phyloP scores from a whole-genome alignment of 2,113 vertebrate species.

The Callipepla squamata region DNA sequence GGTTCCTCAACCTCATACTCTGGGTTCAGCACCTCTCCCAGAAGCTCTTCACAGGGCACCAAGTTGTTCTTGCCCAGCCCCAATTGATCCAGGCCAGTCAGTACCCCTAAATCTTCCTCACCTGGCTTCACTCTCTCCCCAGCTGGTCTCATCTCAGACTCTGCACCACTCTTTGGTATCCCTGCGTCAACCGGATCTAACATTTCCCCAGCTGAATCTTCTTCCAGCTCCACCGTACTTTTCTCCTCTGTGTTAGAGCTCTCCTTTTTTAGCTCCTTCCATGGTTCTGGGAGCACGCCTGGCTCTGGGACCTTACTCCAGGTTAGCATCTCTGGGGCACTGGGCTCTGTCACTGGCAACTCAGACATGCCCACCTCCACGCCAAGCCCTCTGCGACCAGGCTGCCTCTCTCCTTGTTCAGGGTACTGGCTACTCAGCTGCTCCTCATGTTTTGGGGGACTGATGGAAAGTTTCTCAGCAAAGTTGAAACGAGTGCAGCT shows the following conservation, averaged over 20 bases:
- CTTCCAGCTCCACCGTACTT: background rate
- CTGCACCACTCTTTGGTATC: background rate
- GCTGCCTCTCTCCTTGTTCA: background rate
- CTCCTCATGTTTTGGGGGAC: constrained; percentile 84
- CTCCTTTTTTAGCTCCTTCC: background rate
- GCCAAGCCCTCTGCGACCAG: background rate
- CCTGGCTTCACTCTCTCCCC: background rate
- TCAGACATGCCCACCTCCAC: background rate
- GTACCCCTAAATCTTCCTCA: rapidly evolving
- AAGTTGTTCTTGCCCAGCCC: background rate
- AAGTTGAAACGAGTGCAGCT: constrained; percentile 89
- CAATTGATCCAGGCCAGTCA: background rate
- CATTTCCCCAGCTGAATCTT: background rate
- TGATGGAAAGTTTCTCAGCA: constrained; percentile 83
- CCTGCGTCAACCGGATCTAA: background rate
- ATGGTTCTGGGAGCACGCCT: background rate
- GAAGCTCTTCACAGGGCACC: background rate
- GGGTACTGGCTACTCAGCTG: background rate
- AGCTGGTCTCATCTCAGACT: background rate
- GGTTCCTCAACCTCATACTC: background rate
- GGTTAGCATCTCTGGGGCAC: background rate
- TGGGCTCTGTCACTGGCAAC: background rate
- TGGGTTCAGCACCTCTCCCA: background rate
- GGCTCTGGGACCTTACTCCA: background rate
- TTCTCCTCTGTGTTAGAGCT: background rate